Percentiles rank a stretch among this genome's conserved stretches.
Evolutionary conservation across 2,888 invertebrate species (phyloP).

Genomic region (Lymantria monacha): DNA sequence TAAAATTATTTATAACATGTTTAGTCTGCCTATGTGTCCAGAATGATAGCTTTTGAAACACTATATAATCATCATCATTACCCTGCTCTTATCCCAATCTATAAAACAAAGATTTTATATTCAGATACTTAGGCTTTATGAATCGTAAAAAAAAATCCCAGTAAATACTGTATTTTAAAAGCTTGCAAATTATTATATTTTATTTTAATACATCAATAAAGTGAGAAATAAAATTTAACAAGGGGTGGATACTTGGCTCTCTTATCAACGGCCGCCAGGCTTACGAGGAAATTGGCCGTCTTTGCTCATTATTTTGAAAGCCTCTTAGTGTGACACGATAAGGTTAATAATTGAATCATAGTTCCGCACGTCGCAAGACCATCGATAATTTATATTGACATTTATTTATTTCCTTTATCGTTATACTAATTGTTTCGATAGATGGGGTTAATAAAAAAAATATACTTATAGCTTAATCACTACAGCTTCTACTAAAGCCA

Average conservation of each 20-base stretch:
- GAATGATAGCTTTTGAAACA: no score
- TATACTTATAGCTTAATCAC: no score
- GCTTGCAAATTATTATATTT: constrained; percentile 12
- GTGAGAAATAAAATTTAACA: constrained; percentile 16
- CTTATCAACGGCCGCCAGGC: constrained; percentile 31
- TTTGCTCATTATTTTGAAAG: neutral
- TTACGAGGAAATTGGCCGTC: constrained; percentile 9
- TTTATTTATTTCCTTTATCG: neutral
- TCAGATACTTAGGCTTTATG: no score
- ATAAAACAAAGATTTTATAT: no score
- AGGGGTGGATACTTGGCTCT: constrained; percentile 15
- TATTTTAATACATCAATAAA: constrained; percentile 9
- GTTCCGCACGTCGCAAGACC: constrained; percentile 3
- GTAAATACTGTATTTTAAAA: neutral
- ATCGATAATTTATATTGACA: constrained; percentile 12
- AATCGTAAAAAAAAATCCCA: no score
- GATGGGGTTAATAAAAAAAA: no score
- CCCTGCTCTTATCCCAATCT: no score
- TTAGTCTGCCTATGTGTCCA: no score
- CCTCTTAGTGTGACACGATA: neutral
- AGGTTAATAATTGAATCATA: constrained; percentile 14
- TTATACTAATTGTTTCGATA: no score
- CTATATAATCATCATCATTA: no score
- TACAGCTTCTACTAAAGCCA: no score
- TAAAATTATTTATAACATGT: no score